Evolutionary conservation across 2,888 invertebrate species (phyloP).

Genomic region (Cepaea hortensis): DNA sequence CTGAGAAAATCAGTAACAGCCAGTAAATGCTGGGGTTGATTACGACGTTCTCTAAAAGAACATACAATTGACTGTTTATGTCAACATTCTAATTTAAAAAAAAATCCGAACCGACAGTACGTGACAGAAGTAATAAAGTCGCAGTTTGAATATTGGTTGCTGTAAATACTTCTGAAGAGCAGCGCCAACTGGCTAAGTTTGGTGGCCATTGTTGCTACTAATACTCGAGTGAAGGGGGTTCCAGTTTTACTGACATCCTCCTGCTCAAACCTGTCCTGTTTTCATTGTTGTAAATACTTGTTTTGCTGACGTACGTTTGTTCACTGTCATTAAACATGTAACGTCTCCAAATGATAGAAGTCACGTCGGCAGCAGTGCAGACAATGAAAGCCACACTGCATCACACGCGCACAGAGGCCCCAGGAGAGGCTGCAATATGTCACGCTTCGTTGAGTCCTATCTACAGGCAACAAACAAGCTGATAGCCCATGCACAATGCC

Average conservation of each 20-base stretch:
- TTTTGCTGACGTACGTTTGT: neutral
- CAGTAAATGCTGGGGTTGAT: too few species aligned
- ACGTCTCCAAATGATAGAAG: neutral
- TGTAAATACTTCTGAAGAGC: neutral
- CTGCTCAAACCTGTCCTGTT: neutral
- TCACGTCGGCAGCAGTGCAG: neutral
- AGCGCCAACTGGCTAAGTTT: neutral
- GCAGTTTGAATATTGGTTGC: too few species aligned
- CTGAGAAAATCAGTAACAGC: too few species aligned
- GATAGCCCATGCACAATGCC: neutral
- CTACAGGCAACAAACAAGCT: neutral
- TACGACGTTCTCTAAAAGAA: too few species aligned
- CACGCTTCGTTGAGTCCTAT: neutral
- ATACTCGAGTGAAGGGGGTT: neutral
- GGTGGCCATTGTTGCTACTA: neutral
- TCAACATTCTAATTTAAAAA: too few species aligned
- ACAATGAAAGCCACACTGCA: neutral
- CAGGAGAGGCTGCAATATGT: neutral
- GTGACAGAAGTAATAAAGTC: neutral
- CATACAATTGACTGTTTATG: too few species aligned
- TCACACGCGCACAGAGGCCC: neutral
- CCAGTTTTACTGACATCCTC: neutral
- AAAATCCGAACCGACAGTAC: neutral
- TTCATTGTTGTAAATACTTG: slow-evolving; percentile 14
- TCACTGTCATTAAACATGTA: neutral